Conservation (phyloP, 2,888 invertebrate genomes). For the Monoplex corrugatus region DNA sequence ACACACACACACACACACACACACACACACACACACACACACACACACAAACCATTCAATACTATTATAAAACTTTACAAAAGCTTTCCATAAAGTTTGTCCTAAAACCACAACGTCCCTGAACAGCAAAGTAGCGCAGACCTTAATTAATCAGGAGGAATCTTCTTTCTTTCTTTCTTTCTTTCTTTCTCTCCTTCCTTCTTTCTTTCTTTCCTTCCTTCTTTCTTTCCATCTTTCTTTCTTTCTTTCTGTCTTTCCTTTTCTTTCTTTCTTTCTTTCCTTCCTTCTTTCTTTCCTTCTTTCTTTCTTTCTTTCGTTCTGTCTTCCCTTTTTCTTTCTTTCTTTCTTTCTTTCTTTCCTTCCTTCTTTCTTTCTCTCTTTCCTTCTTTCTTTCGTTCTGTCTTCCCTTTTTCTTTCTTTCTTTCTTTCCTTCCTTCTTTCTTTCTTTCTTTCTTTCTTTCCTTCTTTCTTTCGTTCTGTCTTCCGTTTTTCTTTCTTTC, state of each 20-base stretch:
- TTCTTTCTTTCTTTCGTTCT: too few species aligned
- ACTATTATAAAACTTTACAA: too few species aligned
- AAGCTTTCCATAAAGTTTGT: neutral
- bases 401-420: too few species aligned
- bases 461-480: too few species aligned
- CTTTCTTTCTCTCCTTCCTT: neutral
- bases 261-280: constrained; percentile 1
- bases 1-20: neutral
- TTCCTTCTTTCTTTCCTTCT: neutral
- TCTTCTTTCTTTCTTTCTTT: neutral
- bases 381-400: neutral
- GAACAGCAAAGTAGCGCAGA: too few species aligned
- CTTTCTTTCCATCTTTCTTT: too few species aligned
- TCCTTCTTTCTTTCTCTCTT: neutral
- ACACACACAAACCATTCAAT: neutral
- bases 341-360: neutral
- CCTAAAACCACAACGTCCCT: neutral
- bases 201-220: neutral
- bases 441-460: too few species aligned
- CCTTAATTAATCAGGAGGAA: too few species aligned
- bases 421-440: too few species aligned
- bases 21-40: neutral
- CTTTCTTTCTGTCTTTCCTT: neutral
- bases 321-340: too few species aligned
- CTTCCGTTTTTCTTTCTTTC: too few species aligned